Conservation (phyloP, 2,797 vertebrate species). For the Scleropages formosus region DNA sequence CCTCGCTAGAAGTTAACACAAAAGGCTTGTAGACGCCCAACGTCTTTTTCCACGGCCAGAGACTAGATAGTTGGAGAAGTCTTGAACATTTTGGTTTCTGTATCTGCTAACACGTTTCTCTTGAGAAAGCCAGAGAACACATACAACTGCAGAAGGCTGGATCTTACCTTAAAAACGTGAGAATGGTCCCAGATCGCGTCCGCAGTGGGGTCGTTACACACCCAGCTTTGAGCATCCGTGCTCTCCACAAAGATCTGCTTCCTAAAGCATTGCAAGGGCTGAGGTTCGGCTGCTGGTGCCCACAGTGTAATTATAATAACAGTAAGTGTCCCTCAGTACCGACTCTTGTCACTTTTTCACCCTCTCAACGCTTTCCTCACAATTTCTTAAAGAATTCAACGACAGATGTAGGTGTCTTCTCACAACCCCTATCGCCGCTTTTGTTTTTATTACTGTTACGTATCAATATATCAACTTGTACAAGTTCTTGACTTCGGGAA, state of each 20-base stretch:
- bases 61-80: neutral
- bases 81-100: neutral
- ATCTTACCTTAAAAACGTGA: conserved; percentile 53
- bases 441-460: neutral
- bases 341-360: neutral
- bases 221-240: conserved; percentile 27
- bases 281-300: conserved; percentile 34
- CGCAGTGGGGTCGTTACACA: conserved; percentile 33
- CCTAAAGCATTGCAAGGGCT: conserved; percentile 15
- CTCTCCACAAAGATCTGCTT: conserved; percentile 22
- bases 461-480: neutral
- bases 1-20: no score
- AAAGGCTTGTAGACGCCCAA: no score
- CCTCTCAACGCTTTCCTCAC: neutral
- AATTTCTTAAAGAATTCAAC: neutral
- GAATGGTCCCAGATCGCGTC: conserved; percentile 43
- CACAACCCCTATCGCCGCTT: neutral
- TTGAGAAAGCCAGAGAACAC: neutral
- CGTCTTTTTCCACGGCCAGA: neutral
- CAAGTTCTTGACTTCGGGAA: conserved; percentile 1
- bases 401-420: neutral
- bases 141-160: conserved; percentile 2
- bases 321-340: neutral
- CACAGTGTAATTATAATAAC: conserved; percentile 12
- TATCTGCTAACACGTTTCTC: neutral